Conservation (phyloP, 1,140 invertebrate genomes). For the Helicoverpa armigera region DNA sequence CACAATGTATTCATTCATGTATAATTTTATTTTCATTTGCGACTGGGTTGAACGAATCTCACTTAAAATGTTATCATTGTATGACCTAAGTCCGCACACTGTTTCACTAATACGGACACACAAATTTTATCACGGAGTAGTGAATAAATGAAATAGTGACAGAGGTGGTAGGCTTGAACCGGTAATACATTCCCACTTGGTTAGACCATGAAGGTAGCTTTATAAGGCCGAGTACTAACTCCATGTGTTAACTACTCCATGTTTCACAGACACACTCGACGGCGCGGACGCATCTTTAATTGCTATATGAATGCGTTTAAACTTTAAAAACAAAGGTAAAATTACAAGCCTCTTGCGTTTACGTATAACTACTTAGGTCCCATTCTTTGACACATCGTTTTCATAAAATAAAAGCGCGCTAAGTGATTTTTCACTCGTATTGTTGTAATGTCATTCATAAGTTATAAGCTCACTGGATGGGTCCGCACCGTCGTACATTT, state of each 20-base stretch:
- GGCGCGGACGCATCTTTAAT: slow-evolving; percentile 30
- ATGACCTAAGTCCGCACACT: slow-evolving; percentile 48
- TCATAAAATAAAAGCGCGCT: slow-evolving; percentile 24
- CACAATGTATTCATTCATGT: slow-evolving; percentile 61
- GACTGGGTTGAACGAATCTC: slow-evolving; percentile 77
- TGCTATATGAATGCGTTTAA: neutral
- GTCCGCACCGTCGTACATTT: slow-evolving; percentile 31
- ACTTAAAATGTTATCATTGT: slow-evolving; percentile 50
- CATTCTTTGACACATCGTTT: slow-evolving; percentile 37
- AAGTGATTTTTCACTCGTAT: neutral
- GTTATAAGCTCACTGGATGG: neutral
- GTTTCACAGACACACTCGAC: slow-evolving; percentile 28
- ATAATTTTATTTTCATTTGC: slow-evolving; percentile 79
- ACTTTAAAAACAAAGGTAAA: slow-evolving; percentile 10
- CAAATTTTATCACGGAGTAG: slow-evolving; percentile 17
- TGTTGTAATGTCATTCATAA: slow-evolving; percentile 26
- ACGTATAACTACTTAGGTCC: slow-evolving; percentile 42
- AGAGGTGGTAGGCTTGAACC: neutral
- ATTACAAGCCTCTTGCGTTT: slow-evolving; percentile 23
- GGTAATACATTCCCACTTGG: too few relatives aligned
- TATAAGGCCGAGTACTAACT: neutral
- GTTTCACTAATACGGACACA: slow-evolving; percentile 56
- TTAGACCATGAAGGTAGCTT: too few relatives aligned
- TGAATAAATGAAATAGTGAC: slow-evolving; percentile 10
- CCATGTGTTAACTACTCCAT: slow-evolving; percentile 20